Evolutionary conservation across 2,113 vertebrate species (phyloP).

Genomic region (Podocnemis expansa): DNA sequence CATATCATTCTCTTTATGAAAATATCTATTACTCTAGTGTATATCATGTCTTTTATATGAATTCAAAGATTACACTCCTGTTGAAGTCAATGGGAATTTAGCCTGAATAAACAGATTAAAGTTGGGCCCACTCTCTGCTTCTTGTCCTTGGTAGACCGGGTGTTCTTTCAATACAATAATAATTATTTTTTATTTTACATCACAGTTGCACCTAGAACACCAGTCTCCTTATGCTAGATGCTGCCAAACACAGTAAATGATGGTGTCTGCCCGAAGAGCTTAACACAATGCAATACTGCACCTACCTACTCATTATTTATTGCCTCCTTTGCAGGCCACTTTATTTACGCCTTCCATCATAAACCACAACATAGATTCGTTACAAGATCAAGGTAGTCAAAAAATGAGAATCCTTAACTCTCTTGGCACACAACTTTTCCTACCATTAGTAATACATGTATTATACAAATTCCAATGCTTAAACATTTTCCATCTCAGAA

Average conservation of each 20-base stretch:
- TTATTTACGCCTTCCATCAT: neutral
- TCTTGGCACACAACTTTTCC: neutral
- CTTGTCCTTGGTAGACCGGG: neutral
- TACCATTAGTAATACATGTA: neutral
- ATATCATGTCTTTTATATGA: neutral
- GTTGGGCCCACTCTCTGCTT: neutral
- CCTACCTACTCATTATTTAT: neutral
- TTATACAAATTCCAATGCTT: slow-evolving; percentile 3
- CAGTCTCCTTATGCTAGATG: slow-evolving; percentile 32
- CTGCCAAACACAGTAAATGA: neutral
- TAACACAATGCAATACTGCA: neutral
- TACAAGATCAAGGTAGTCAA: slow-evolving; percentile 2
- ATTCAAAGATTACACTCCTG: slow-evolving; percentile 8
- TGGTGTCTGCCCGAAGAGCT: neutral
- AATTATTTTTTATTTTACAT: neutral
- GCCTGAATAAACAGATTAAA: neutral
- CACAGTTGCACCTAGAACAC: neutral
- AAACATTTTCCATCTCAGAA: slow-evolving; percentile 9
- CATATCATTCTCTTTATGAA: slow-evolving; percentile 39
- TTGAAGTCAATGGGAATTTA: neutral
- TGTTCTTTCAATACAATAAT: neutral
- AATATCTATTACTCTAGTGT: slow-evolving; percentile 49
- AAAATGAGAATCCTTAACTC: neutral
- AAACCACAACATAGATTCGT: neutral
- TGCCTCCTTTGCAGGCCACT: neutral